These are phyloP conservation scores for Brenthis ino DNA, from an alignment of 2,888 invertebrate genomes.

Conservation along the genomic window DNA sequence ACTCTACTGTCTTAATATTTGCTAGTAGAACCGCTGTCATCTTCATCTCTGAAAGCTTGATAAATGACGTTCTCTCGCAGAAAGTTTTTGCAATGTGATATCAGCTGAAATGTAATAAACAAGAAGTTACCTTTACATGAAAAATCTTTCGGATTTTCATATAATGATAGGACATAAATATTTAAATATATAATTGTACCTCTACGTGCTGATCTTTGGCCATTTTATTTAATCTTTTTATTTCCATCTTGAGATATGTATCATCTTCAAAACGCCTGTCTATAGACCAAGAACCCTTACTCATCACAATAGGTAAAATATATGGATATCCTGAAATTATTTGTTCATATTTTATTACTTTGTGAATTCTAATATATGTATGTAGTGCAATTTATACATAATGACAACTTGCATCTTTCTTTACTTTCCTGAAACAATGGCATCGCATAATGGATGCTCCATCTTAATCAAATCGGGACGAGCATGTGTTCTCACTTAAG, in stretches of 20 bases:
- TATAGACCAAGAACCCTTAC: conserved; percentile 52
- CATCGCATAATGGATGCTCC: too few relatives aligned
- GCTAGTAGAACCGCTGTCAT: conserved; percentile 26
- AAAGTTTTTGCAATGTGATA: conserved; percentile 63
- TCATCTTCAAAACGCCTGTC: conserved; percentile 51
- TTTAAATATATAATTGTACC: conserved; percentile 45
- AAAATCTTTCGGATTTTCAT: conserved; percentile 2
- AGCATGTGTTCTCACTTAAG: too few relatives aligned
- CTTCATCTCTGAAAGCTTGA: conserved; percentile 38
- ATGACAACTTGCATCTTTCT: too few relatives aligned
- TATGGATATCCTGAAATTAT: conserved; percentile 57
- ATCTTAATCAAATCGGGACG: too few relatives aligned
- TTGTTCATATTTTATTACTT: background rate
- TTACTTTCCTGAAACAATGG: too few relatives aligned
- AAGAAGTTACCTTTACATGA: conserved; percentile 10
- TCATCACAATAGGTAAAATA: conserved; percentile 59
- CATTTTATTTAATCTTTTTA: conserved; percentile 61
- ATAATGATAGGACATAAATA: background rate
- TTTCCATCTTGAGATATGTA: conserved; percentile 60
- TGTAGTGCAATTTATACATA: too few relatives aligned
- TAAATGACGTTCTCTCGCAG: conserved; percentile 58
- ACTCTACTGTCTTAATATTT: conserved; percentile 21
- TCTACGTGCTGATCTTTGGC: conserved; percentile 51
- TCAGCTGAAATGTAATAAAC: conserved; percentile 53
- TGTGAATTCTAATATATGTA: background rate